Conservation (phyloP, 2,797 vertebrate species). For the Lateolabrax maculatus region DNA sequence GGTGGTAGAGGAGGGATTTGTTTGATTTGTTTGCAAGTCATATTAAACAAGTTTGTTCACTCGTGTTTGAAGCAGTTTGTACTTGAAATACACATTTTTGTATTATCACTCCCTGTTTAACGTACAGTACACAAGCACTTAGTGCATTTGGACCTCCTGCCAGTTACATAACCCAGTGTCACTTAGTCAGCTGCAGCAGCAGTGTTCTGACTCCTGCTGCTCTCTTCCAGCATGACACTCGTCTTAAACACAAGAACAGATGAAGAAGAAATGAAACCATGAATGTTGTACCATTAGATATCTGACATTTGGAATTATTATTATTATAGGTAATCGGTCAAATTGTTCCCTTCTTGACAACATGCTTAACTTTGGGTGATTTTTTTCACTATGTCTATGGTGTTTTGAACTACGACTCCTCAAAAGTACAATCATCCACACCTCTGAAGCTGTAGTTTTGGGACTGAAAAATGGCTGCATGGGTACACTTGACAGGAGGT, state of each 20-base stretch:
- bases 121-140: constrained; percentile 25
- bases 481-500: constrained; percentile 55
- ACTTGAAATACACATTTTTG: constrained; percentile 7
- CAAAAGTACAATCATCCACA: constrained; percentile 11
- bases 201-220: constrained; percentile 67
- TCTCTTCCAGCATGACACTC: constrained; percentile 54
- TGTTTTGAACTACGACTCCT: constrained; percentile 4
- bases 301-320: neutral
- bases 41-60: constrained; percentile 1
- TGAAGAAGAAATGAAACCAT: constrained; percentile 9
- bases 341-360: neutral
- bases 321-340: neutral
- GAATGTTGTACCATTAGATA: constrained; percentile 2
- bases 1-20: neutral
- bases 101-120: constrained; percentile 27
- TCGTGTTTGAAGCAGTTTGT: neutral
- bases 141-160: constrained; percentile 61
- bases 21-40: too few relatives aligned
- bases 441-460: neutral
- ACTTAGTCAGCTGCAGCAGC: constrained; percentile 76
- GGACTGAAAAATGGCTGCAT: constrained; percentile 36
- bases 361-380: neutral
- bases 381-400: neutral
- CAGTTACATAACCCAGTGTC: constrained; percentile 70
- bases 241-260: constrained; percentile 36